A percentile compares a stretch with the other conserved stretches of the same genome.
Conservation (phyloP, 1,140 invertebrate species). For the Orius insidiosus region DNA sequence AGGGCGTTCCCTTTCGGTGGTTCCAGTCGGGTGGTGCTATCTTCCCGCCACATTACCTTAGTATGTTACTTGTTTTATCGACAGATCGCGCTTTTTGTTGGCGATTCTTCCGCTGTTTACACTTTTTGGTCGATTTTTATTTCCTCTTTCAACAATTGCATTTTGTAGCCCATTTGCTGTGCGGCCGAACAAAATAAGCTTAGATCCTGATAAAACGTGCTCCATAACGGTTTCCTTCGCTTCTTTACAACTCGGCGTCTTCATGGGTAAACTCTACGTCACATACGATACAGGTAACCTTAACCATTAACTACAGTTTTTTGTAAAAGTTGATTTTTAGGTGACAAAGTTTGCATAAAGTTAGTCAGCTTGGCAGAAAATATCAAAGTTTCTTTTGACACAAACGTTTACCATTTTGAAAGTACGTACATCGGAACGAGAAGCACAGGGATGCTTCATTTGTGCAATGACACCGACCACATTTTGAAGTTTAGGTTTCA, state of each 20-base stretch:
- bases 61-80: no score
- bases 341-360: slow-evolving; percentile 4
- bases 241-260: not conserved
- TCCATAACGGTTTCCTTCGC: not conserved
- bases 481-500: not conserved
- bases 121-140: no score
- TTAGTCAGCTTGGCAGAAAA: not conserved
- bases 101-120: no score
- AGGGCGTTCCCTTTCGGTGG: no score
- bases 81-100: no score
- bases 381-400: not conserved
- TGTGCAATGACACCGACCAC: slow-evolving; percentile 1
- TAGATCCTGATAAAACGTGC: slow-evolving; percentile 1
- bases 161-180: slow-evolving; percentile 1
- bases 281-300: slow-evolving; percentile 3
- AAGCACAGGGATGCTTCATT: not conserved
- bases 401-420: not conserved
- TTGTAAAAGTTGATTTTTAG: not conserved
- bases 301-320: not conserved
- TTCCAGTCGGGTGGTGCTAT: no score
- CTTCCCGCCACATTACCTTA: no score
- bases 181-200: not conserved
- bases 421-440: not conserved
- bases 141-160: no score
- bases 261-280: not conserved